These are phyloP conservation scores for Capra hircus DNA, from an alignment of 2,113 vertebrate genomes.

Conservation along the genomic window DNA sequence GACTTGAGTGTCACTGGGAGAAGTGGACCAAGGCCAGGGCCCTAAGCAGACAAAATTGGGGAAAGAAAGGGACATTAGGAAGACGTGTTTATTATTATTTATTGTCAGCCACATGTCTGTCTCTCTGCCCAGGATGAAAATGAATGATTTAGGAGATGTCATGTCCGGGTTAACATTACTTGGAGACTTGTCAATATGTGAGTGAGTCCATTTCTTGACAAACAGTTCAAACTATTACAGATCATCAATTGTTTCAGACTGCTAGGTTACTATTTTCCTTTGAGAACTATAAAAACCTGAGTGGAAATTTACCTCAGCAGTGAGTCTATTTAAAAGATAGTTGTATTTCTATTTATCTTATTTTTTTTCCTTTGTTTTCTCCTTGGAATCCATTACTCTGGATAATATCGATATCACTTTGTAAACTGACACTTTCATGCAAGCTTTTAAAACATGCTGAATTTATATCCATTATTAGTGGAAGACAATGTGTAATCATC, in stretches of 20 bases:
- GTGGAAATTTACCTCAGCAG: background rate
- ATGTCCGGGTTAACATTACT: background rate
- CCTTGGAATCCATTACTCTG: background rate
- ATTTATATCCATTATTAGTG: background rate
- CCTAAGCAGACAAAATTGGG: background rate
- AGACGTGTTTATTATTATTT: background rate
- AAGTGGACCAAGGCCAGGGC: background rate
- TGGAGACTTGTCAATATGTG: background rate
- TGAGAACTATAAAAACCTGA: background rate
- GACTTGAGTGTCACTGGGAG: background rate
- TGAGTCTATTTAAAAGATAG: background rate
- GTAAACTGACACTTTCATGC: background rate
- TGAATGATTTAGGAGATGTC: background rate
- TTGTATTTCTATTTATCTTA: background rate
- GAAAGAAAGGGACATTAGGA: background rate
- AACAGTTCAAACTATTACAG: background rate
- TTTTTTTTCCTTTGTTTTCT: background rate
- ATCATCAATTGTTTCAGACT: background rate
- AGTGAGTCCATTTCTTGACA: background rate
- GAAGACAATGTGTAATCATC: slow-evolving; percentile 38
- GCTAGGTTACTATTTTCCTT: background rate
- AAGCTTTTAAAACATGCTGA: background rate
- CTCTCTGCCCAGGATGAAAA: background rate
- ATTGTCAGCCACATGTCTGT: background rate
- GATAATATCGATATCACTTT: background rate